A percentile compares a stretch with the other conserved stretches of the same genome.
These are phyloP conservation scores for Drosophila barbarae DNA, from an alignment of 2,888 invertebrate genomes.

Conservation along the genomic window DNA sequence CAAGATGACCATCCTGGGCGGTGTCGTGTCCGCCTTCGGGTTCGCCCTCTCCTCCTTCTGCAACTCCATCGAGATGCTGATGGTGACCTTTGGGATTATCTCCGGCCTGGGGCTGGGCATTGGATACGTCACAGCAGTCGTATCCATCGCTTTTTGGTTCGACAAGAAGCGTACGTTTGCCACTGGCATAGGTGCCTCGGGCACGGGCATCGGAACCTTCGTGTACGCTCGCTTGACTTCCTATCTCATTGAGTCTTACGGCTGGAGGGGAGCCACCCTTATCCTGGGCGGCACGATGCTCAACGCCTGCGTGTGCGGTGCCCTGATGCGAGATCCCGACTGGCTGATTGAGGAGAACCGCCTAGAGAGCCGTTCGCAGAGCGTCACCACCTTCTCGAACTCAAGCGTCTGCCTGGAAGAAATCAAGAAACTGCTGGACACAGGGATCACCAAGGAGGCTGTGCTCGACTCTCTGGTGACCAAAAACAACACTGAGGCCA, in stretches of 20 bases:
- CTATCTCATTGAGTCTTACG: slow-evolving; percentile 85
- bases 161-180: slow-evolving; percentile 92
- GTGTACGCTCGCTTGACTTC: slow-evolving; percentile 92
- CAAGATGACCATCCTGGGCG: slow-evolving; percentile 87
- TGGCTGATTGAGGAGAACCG: slow-evolving; percentile 83
- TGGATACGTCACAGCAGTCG: slow-evolving; percentile 93
- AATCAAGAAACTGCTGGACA: slow-evolving; percentile 85
- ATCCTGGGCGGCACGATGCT: slow-evolving; percentile 91
- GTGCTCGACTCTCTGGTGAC: slow-evolving; percentile 79
- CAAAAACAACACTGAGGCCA: slow-evolving; percentile 79
- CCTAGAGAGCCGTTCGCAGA: slow-evolving; percentile 79
- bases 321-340: slow-evolving; percentile 92
- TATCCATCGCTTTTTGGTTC: slow-evolving; percentile 95
- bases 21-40: slow-evolving; percentile 86
- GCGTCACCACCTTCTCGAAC: slow-evolving; percentile 79
- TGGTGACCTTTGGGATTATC: slow-evolving; percentile 91
- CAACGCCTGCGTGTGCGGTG: slow-evolving; percentile 91
- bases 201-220: slow-evolving; percentile 93
- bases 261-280: slow-evolving; percentile 91
- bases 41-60: slow-evolving; percentile 88
- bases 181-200: slow-evolving; percentile 92
- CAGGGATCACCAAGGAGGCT: slow-evolving; percentile 81
- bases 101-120: slow-evolving; percentile 90
- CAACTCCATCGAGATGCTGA: slow-evolving; percentile 87
- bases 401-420: slow-evolving; percentile 80